Conservation (phyloP, 2,113 vertebrate species). For the Trogon surrucura region DNA sequence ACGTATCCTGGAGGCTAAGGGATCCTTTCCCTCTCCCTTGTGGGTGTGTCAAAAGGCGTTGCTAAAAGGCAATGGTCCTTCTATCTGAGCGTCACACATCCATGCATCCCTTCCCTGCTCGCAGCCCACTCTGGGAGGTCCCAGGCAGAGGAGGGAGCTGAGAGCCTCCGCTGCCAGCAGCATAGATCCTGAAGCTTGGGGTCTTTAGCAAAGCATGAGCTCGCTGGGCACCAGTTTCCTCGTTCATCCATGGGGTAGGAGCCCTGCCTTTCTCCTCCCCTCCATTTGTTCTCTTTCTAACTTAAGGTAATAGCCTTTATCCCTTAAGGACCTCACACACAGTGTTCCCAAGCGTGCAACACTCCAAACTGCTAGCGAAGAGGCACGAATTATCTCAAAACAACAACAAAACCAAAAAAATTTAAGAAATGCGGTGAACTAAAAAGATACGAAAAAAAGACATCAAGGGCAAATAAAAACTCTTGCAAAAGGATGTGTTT, state of each 20-base stretch:
- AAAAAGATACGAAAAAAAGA: accelerated
- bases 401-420: not conserved
- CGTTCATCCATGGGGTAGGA: not conserved
- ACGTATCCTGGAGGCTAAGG: not conserved
- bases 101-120: not conserved
- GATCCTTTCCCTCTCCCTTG: not conserved
- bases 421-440: not conserved
- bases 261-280: not conserved
- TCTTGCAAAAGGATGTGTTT: not conserved
- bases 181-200: accelerated
- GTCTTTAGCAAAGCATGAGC: not conserved
- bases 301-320: not conserved
- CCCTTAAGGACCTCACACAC: not conserved
- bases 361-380: not conserved
- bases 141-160: not conserved
- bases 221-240: not conserved
- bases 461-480: not conserved
- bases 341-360: not conserved
- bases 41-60: not conserved
- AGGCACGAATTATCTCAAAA: not conserved
- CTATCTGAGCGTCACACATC: not conserved
- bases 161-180: not conserved
- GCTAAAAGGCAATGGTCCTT: not conserved
- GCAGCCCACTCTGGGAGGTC: not conserved
- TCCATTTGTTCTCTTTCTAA: not conserved